Evolutionary conservation across 2,888 invertebrate species (phyloP).

Genomic region (Zygothrica quintamaculata): DNA sequence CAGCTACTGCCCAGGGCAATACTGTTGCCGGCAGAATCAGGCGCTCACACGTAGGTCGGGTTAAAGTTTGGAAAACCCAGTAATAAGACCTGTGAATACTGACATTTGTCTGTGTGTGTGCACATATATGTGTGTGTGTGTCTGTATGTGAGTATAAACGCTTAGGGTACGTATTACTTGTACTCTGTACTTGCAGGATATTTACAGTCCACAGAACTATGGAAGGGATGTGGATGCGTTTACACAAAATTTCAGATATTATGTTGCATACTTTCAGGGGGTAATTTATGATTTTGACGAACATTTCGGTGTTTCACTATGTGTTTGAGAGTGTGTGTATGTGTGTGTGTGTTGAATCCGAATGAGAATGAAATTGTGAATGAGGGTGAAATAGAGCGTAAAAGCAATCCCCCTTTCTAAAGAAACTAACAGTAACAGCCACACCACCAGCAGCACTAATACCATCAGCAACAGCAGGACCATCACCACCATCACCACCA

Average conservation of each 20-base stretch:
- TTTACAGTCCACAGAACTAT: slow-evolving; percentile 14
- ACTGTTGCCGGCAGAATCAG: background rate
- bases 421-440: slow-evolving; percentile 28
- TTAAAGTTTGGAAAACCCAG: background rate
- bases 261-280: slow-evolving; percentile 74
- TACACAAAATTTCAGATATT: slow-evolving; percentile 75
- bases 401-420: slow-evolving; percentile 21
- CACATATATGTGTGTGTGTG: slow-evolving; percentile 3
- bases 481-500: no score
- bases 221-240: slow-evolving; percentile 35
- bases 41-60: background rate
- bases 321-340: slow-evolving; percentile 7
- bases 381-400: slow-evolving; percentile 47
- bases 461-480: no score
- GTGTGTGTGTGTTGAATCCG: background rate
- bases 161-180: slow-evolving; percentile 57
- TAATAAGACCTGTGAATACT: slow-evolving; percentile 48
- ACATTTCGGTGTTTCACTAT: slow-evolving; percentile 36
- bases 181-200: slow-evolving; percentile 12
- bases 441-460: no score
- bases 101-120: slow-evolving; percentile 40
- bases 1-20: slow-evolving; percentile 3
- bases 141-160: slow-evolving; percentile 62
- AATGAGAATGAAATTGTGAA: slow-evolving; percentile 17
- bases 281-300: slow-evolving; percentile 76